Percentiles rank a stretch among this genome's conserved stretches.
phyloP scores from a whole-genome alignment of 1,140 invertebrate genomes.

The Diabrotica virgifera region DNA sequence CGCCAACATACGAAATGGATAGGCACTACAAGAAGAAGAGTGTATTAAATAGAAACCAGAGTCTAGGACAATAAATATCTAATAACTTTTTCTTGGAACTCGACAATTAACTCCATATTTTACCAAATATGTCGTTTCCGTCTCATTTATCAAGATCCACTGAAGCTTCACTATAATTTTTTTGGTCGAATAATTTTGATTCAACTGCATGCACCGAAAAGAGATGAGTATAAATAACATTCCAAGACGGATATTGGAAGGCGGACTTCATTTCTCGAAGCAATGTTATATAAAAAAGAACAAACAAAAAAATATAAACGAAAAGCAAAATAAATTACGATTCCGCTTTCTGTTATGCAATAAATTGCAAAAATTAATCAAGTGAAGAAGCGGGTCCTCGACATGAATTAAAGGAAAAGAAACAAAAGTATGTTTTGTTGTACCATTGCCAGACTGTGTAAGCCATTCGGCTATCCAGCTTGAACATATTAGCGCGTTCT shows the following conservation, averaged over 20 bases:
- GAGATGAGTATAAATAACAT: slow-evolving; percentile 21
- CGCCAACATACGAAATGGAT: too few species aligned
- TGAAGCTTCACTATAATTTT: slow-evolving; percentile 3
- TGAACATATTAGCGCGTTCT: slow-evolving; percentile 17
- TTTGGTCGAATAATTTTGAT: slow-evolving; percentile 13
- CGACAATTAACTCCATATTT: too few species aligned
- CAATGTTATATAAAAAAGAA: not conserved
- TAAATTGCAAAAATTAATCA: slow-evolving; percentile 45
- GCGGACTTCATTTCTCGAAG: slow-evolving; percentile 17
- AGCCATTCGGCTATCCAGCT: slow-evolving; percentile 17
- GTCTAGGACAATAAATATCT: too few species aligned
- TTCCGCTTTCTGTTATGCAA: slow-evolving; percentile 35
- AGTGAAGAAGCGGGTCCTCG: slow-evolving; percentile 36
- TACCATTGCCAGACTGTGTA: slow-evolving; percentile 32
- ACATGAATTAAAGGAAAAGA: slow-evolving; percentile 39
- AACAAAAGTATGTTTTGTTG: slow-evolving; percentile 35
- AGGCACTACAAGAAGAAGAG: too few species aligned
- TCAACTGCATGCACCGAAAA: slow-evolving; percentile 11
- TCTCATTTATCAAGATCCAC: slow-evolving; percentile 11
- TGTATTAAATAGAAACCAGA: too few species aligned
- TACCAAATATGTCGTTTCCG: too few species aligned
- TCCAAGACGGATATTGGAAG: slow-evolving; percentile 12
- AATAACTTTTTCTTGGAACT: too few species aligned
- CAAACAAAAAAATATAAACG: slow-evolving; percentile 10
- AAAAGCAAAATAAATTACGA: slow-evolving; percentile 32